A percentile compares a stretch with the other conserved stretches of the same genome.
These are phyloP conservation scores for Artibeus lituratus DNA, from an alignment of 2,797 vertebrate species.

Conservation along the genomic window DNA sequence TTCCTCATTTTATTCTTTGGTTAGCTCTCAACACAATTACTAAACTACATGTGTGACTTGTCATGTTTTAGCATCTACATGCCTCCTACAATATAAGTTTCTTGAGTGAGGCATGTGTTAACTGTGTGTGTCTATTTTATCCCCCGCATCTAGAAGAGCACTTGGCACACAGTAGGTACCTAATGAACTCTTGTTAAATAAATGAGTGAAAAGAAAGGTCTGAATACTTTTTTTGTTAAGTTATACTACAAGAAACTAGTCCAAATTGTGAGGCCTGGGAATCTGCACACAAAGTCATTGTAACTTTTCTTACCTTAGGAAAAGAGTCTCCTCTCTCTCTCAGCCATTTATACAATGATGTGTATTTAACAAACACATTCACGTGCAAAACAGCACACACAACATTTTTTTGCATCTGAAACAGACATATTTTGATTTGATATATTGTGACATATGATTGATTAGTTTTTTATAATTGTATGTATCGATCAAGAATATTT, in stretches of 20 bases:
- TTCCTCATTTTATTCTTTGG: background rate
- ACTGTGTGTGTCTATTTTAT: background rate
- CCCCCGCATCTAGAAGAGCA: background rate
- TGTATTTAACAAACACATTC: background rate
- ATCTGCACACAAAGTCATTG: background rate
- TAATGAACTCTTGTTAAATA: background rate
- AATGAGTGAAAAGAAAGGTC: background rate
- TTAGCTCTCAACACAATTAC: background rate
- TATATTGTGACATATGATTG: background rate
- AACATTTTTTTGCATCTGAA: background rate
- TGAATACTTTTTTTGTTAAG: background rate
- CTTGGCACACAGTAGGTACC: background rate
- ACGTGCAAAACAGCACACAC: background rate
- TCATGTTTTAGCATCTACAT: background rate
- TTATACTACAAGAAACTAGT: background rate
- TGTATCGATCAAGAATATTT: background rate
- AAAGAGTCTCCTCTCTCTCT: background rate
- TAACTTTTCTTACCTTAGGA: background rate
- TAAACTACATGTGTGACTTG: background rate
- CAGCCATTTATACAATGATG: background rate
- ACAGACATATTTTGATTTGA: background rate
- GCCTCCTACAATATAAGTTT: background rate
- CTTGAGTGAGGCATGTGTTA: background rate
- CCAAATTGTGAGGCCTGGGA: background rate
- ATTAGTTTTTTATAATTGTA: background rate